Evolutionary conservation across 2,797 vertebrate species (phyloP), one percentile per base, ranked within the genome.

Genomic region (Linurgus olivaceus): DNA sequence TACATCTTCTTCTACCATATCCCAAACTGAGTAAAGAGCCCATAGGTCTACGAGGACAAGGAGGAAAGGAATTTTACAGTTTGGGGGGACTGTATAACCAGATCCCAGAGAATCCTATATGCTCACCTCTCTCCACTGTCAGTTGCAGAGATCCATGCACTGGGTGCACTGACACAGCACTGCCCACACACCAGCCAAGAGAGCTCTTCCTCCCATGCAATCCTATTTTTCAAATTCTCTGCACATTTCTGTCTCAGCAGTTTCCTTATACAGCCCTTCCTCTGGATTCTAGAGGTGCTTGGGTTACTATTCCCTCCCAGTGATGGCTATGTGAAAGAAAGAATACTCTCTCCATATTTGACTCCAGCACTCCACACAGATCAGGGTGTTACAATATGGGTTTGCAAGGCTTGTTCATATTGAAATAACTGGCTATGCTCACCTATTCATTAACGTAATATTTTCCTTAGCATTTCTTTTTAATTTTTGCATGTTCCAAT

Each of bases 191-290:
- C 8, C 66, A 59, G 55, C 50, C 51, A 45, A 0, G 10, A 19
- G 7, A 1, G 1, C 37, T 17, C 38, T 47, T 79, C 26, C 14
- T 68, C 38, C 57, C 7, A 58, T 4, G 1, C 4, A 65, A 37
- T 51, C 21, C 0, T 47, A 4, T 13, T 84, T 81, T 40, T 48
- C 8, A n/a, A 54, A 38, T 57, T 67, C 65, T 86, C 52, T 28
- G 25, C 14, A 47, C 54, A 51, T 74, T 45, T 38, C 6, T 26
- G 42, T 62, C 44, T 52, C 65, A 65, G 29, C 4, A 3, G 14
- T 47, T 91, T 88, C 35, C 68, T 94, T 28, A 54, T 37, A 16
- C 61, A 90, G 42, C 26, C 61, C 17, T 74, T 88, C 19, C n/a
- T 38, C 38, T 57, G 35, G n/a, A 75, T 80, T 87, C 24, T 23